A percentile compares a stretch with the other conserved stretches of the same genome.
Conservation (phyloP, 2,888 invertebrate species). For the Antitype chi region DNA sequence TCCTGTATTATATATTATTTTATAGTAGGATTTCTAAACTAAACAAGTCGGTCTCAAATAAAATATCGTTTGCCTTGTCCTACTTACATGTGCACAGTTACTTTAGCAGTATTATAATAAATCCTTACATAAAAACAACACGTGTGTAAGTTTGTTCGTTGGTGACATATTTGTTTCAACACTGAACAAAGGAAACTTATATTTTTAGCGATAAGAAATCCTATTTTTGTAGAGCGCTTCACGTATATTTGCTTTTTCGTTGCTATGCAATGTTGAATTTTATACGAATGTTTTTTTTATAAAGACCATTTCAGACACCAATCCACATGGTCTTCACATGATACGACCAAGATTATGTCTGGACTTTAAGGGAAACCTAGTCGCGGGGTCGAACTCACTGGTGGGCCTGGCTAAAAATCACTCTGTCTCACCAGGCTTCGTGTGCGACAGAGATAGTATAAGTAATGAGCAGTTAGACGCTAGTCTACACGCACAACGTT, state of each 20-base stretch:
- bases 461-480: no score
- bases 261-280: background rate
- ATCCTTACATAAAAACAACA: conserved; percentile 34
- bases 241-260: conserved; percentile 16
- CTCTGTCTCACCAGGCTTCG: no score
- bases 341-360: no score
- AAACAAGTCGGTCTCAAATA: background rate
- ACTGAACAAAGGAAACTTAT: conserved; percentile 34
- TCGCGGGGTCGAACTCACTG: no score
- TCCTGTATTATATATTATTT: no score
- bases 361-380: no score
- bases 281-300: background rate
- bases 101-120: conserved; percentile 41
- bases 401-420: no score
- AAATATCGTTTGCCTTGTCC: conserved; percentile 30
- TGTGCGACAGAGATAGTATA: no score
- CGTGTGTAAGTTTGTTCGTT: conserved; percentile 12
- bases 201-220: conserved; percentile 42
- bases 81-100: conserved; percentile 25
- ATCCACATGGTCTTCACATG: no score
- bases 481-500: no score
- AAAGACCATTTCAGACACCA: no score
- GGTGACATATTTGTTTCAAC: conserved; percentile 54
- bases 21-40: no score
- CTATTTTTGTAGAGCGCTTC: conserved; percentile 15